A percentile compares a stretch with the other conserved stretches of the same genome.
phyloP scores from a whole-genome alignment of 2,888 invertebrate genomes.

The Agrotis puta region DNA sequence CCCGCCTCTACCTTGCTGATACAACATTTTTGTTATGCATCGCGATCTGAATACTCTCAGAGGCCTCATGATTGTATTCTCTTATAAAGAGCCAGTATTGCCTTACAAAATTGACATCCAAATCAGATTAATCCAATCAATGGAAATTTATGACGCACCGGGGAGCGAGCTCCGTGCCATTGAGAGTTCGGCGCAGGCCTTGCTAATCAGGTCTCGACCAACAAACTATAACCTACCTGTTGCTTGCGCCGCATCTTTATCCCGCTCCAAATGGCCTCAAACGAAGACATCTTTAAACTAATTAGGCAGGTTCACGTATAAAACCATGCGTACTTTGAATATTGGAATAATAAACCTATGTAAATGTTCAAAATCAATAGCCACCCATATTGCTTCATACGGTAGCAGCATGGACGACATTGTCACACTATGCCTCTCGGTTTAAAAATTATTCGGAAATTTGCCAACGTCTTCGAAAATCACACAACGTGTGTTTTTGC shows the following conservation, averaged over 20 bases:
- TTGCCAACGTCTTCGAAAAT: constrained; percentile 88
- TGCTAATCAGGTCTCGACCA: constrained; percentile 85
- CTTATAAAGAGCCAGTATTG: constrained; percentile 87
- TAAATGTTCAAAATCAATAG: constrained; percentile 18
- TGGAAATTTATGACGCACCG: constrained; percentile 91
- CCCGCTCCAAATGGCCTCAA: constrained; percentile 53
- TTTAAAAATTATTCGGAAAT: constrained; percentile 84
- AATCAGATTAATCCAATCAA: constrained; percentile 92
- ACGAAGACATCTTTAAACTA: constrained; percentile 53
- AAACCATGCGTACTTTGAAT: constrained; percentile 21
- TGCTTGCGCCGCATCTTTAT: constrained; percentile 71
- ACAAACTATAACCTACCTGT: constrained; percentile 75
- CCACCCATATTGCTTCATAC: constrained; percentile 7
- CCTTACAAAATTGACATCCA: constrained; percentile 90
- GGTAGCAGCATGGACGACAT: constrained; percentile 28
- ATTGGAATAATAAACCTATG: constrained; percentile 30
- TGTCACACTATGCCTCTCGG: constrained; percentile 53
- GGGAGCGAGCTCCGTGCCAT: constrained; percentile 83
- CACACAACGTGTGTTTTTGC: constrained; percentile 88
- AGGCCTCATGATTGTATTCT: constrained; percentile 84
- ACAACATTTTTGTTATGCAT: constrained; percentile 84
- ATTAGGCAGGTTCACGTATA: constrained; percentile 41
- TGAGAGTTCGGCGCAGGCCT: constrained; percentile 83
- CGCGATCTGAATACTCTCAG: constrained; percentile 78
- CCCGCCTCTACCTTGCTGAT: constrained; percentile 73